A percentile compares a stretch with the other conserved stretches of the same genome.
Conservation (phyloP, 2,888 invertebrate genomes). For the Zonitis immaculata region DNA sequence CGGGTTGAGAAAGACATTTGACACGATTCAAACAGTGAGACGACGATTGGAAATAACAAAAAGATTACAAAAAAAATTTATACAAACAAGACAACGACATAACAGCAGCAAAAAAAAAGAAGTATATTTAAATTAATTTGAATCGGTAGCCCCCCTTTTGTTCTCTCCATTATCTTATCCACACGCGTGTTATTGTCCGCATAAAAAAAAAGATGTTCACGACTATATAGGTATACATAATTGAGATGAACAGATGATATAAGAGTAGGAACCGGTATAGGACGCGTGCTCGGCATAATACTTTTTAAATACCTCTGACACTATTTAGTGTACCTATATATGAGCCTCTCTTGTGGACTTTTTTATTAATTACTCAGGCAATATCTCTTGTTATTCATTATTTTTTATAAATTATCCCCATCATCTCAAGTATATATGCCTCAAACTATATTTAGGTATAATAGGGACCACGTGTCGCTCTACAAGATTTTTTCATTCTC, state of each 20-base stretch:
- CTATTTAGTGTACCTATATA: slow-evolving; percentile 33
- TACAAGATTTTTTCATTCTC: too few relatives aligned
- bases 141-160: background rate
- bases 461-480: too few relatives aligned
- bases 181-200: slow-evolving; percentile 23
- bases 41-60: slow-evolving; percentile 2
- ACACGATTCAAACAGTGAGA: slow-evolving; percentile 23
- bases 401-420: too few relatives aligned
- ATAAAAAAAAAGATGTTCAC: slow-evolving; percentile 33
- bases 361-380: slow-evolving; percentile 35
- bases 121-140: background rate
- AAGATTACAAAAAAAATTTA: background rate
- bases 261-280: slow-evolving; percentile 40
- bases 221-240: slow-evolving; percentile 23
- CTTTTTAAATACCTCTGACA: slow-evolving; percentile 28
- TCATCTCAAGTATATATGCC: too few relatives aligned
- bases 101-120: background rate
- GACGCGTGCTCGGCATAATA: slow-evolving; percentile 37
- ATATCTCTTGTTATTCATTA: slow-evolving; percentile 20
- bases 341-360: too few relatives aligned
- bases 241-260: slow-evolving; percentile 43
- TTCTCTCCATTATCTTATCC: slow-evolving; percentile 30
- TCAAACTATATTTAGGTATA: too few relatives aligned
- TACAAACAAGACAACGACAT: background rate
- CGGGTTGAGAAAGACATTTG: slow-evolving; percentile 27